phyloP scores from a whole-genome alignment of 2,113 vertebrate species.

The Ornithorhynchus anatinus region DNA sequence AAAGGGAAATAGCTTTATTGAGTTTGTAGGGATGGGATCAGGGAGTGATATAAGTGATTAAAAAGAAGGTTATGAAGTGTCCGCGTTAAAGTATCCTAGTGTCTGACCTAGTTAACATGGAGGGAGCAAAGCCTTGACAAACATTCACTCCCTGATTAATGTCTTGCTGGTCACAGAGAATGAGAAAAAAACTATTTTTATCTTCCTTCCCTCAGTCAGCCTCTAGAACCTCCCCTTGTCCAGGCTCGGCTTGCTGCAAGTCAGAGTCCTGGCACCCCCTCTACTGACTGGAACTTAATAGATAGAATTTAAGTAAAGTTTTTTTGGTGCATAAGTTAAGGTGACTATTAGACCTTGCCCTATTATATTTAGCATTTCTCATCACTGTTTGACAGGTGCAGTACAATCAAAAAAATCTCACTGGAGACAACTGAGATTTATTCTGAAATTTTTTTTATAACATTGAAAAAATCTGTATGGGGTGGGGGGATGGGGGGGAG shows the following conservation, averaged over 20 bases:
- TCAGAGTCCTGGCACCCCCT: neutral
- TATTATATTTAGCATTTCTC: neutral
- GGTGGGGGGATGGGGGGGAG: no score
- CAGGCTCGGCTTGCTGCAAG: neutral
- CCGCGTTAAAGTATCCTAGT: slow-evolving; percentile 1
- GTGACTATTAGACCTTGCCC: neutral
- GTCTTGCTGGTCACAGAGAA: neutral
- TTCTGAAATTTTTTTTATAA: slow-evolving; percentile 12
- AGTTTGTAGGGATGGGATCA: neutral
- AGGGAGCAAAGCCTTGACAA: slow-evolving; percentile 11
- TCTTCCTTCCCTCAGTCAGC: neutral
- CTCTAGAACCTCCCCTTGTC: neutral
- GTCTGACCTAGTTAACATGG: slow-evolving; percentile 7
- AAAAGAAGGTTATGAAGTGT: neutral
- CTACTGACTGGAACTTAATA: neutral
- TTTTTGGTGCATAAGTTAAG: neutral
- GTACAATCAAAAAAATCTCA: slow-evolving; percentile 1
- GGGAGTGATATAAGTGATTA: neutral
- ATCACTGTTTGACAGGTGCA: neutral
- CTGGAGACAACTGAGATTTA: neutral
- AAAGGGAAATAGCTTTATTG: neutral
- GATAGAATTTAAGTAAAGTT: neutral
- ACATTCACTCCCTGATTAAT: slow-evolving; percentile 10
- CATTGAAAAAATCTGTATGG: neutral
- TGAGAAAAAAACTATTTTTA: neutral